Evolutionary conservation across 1,140 invertebrate species (phyloP), one percentile per base, ranked within the genome.

Genomic region (Listronotus oregonensis): DNA sequence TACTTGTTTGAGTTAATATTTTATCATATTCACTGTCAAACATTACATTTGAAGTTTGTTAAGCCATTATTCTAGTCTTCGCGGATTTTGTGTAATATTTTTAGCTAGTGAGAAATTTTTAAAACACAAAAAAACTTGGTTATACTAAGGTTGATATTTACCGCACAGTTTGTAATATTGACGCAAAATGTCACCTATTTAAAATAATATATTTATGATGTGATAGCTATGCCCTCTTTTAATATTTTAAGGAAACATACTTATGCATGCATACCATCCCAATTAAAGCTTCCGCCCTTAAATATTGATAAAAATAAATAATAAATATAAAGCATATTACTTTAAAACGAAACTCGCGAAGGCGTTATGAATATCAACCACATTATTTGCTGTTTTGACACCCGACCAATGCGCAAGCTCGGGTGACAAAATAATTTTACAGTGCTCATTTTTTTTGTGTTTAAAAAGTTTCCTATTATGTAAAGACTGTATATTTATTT

Each of bases 11-110:
- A 37, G 34, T 37, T 37, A 37, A 37, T 55, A 10, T 15, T 32
- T 14, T 37, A 32, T 12, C 21, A n/a, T 18, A 39, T 37, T 40
- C 32, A 37, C 37, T 31, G n/a, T 10, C 9, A 54, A 18, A 54
- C 17, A 37, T 10, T 37, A 11, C n/a, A 18, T 54, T 54, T 43
- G 21, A 17, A 10, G 9, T 4, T 10, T 43, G 39, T 18, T 17
- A n/a, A 27, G 40, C 17, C 54, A 37, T 50, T 40, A 43, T 61
- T 51, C 58, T 61, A 61, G 58, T 61, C 58, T 61, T 61, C 46
- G 37, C 49, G 49, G 47, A 58, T 58, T 37, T 37, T 37, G 34
- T 37, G 34, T 37, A 37, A 37, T 37, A 37, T 37, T 37, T 9
- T 37, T 37, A 37, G 34, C 34, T 37, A 10, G 42, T 47, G 18